phyloP scores from a whole-genome alignment of 2,888 invertebrate species.

The Rhagium mordax region DNA sequence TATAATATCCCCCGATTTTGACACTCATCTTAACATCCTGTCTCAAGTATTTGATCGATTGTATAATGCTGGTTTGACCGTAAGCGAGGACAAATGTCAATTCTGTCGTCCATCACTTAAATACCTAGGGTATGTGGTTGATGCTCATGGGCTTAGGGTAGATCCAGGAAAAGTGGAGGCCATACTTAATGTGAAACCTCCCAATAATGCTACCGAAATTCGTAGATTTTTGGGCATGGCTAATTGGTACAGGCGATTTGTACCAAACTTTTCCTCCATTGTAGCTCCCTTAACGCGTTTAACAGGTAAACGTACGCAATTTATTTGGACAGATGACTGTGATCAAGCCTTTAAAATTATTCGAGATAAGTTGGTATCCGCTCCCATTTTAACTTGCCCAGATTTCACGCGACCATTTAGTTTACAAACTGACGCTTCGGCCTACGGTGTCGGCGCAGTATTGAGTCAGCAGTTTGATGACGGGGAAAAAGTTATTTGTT shows the following conservation, averaged over 20 bases:
- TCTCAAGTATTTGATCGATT: no score
- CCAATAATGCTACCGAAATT: constrained; percentile 34
- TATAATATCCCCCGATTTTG: no score
- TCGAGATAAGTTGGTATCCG: constrained; percentile 44
- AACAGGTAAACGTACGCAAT: neutral
- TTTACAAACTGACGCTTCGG: no score
- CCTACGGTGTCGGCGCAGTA: no score
- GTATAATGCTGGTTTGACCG: no score
- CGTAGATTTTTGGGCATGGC: constrained; percentile 41
- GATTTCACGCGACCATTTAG: no score
- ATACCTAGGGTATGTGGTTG: no score
- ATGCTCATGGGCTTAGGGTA: constrained; percentile 50
- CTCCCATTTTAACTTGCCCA: constrained; percentile 50
- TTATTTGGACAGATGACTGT: constrained; percentile 45
- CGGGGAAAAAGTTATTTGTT: constrained; percentile 48
- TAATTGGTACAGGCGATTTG: neutral
- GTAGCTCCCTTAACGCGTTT: neutral
- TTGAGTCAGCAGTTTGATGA: constrained; percentile 43
- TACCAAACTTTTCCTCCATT: neutral
- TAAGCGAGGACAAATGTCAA: no score
- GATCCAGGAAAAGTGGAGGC: constrained; percentile 51
- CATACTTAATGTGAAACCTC: constrained; percentile 40
- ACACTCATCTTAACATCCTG: no score
- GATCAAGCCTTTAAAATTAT: constrained; percentile 40
- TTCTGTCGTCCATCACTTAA: no score